phyloP scores from a whole-genome alignment of 2,113 vertebrate genomes.

The Lampris megalopsis region DNA sequence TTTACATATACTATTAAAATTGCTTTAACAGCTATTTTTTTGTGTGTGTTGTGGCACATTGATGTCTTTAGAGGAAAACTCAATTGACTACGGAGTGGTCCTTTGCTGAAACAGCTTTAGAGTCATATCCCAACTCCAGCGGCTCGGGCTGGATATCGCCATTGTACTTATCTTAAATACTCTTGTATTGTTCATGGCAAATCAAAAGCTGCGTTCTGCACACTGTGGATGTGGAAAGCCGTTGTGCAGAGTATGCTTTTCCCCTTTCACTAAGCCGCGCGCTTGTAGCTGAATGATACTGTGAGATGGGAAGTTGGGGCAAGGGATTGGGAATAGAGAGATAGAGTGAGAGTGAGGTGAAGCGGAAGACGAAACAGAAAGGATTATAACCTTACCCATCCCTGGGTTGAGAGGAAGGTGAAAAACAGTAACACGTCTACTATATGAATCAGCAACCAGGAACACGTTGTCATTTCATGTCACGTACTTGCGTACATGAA shows the following conservation, averaged over 20 bases:
- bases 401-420: background rate
- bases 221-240: constrained; percentile 45
- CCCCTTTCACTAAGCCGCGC: constrained; percentile 53
- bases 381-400: constrained; percentile 43
- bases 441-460: too few species aligned
- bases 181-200: constrained; percentile 33
- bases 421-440: too few species aligned
- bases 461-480: too few species aligned
- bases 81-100: background rate
- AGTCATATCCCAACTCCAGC: constrained; percentile 33
- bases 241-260: constrained; percentile 40
- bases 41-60: constrained; percentile 48
- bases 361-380: constrained; percentile 25
- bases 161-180: constrained; percentile 43
- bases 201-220: constrained; percentile 50
- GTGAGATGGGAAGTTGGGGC: constrained; percentile 1
- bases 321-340: background rate
- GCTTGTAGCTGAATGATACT: constrained; percentile 37
- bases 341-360: constrained; percentile 7
- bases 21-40: constrained; percentile 63
- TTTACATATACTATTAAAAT: constrained; percentile 54
- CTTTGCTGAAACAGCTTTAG: constrained; percentile 43
- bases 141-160: constrained; percentile 33
- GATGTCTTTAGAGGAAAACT: constrained; percentile 40
- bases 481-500: too few species aligned